Base-by-base conservation (phyloP, 2,888 invertebrate species). In the Carpatolechia fugitivella region DNA sequence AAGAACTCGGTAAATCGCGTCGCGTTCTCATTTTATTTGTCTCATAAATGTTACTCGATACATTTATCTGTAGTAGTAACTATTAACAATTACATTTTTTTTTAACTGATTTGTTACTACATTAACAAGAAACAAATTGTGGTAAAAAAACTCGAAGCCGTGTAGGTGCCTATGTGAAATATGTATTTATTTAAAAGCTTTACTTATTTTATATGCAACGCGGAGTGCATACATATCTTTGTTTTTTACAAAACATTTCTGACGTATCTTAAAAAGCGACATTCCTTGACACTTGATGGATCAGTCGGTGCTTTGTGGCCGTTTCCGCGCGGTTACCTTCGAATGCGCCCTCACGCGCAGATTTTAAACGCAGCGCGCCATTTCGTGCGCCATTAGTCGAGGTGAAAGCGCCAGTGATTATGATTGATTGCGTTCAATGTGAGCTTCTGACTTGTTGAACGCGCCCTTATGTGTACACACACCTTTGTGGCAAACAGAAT, bases 331-430 rank as follows among this genome's bases (percentile, higher is more conserved):
- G 86, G 89, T 86, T 90, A 81, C 82, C 82, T 89, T 72, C 82
- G 67, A 88, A 90, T 86, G 79, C 80, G 70, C 69, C 62, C 64
- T 69, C 69, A 44, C 66, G 71, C 79, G 80, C 82, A 80, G 84
- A 82, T 87, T 90, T 89, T 86, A 87, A 89, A 87, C 88, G 85
- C 82, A 87, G 80, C 78, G 81, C 78, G 64, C 80, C 82, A 85
- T 90, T 89, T 88, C 74, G 87, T 84, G 90, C 78, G 70, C 87
- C 90, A 90, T 90, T 90, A 88, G 86, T 76, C 78, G 81, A 84
- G 76, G 85, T 87, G 87, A 89, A 90, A 88, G 86, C 85, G 80
- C 76, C 84, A 65, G 77, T 88, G 85, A 89, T 89, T 90, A 88
- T 90, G 90, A 90, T 90, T 86, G 89, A 90, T 90, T 75, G 82